Percentiles rank a stretch among this genome's conserved stretches.
These are phyloP conservation scores for Leptinotarsa haldemani DNA, from an alignment of 2,888 invertebrate species.

Conservation along the genomic window DNA sequence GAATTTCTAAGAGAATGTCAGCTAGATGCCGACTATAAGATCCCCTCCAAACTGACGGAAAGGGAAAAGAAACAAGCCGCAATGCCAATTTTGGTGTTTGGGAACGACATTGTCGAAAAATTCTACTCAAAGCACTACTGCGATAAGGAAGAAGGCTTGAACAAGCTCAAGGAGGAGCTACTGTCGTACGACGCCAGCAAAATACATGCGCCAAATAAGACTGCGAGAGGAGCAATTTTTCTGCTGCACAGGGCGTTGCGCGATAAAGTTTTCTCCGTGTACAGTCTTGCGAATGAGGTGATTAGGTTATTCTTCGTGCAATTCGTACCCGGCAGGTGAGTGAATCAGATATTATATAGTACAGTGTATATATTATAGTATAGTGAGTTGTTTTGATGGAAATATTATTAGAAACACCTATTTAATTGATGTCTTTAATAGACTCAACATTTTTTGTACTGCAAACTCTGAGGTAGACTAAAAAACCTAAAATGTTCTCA, in stretches of 20 bases:
- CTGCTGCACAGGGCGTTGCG: slow-evolving; percentile 83
- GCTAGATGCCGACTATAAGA: slow-evolving; percentile 69
- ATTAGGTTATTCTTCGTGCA: slow-evolving; percentile 84
- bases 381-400: background rate
- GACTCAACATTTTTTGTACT: too few species aligned
- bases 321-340: slow-evolving; percentile 82
- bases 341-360: background rate
- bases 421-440: too few species aligned
- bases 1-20: slow-evolving; percentile 83
- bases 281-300: slow-evolving; percentile 85
- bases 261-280: slow-evolving; percentile 91
- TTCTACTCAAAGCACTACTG: slow-evolving; percentile 91
- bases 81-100: slow-evolving; percentile 90
- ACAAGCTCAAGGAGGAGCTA: slow-evolving; percentile 73
- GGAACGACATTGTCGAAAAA: slow-evolving; percentile 88
- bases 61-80: slow-evolving; percentile 89
- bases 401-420: too few species aligned
- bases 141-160: slow-evolving; percentile 89
- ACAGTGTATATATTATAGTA: too few species aligned
- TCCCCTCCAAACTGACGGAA: slow-evolving; percentile 76
- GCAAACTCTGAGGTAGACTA: too few species aligned
- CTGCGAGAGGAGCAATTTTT: slow-evolving; percentile 83
- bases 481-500: slow-evolving; percentile 57
- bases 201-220: slow-evolving; percentile 78
- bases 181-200: slow-evolving; percentile 65